These are phyloP conservation scores for Beris morrisii DNA, from an alignment of 2,888 invertebrate species.

Conservation along the genomic window DNA sequence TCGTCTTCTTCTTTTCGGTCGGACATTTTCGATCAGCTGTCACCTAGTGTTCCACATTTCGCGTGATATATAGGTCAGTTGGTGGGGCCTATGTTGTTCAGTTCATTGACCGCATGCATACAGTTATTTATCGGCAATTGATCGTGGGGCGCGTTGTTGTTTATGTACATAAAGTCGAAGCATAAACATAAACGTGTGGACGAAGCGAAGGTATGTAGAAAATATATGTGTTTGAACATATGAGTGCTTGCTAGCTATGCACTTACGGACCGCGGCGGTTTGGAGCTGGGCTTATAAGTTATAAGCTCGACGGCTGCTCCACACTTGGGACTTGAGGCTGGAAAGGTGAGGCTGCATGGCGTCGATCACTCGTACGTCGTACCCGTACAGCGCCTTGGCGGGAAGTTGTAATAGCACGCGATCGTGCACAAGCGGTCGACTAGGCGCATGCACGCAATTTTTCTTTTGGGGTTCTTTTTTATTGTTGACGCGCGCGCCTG, in stretches of 20 bases:
- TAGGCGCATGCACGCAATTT: too few relatives aligned
- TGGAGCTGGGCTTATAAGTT: not conserved
- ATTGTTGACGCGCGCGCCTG: too few relatives aligned
- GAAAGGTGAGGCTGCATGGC: not conserved
- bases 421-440: too few relatives aligned
- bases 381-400: too few relatives aligned
- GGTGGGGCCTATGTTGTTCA: conserved; percentile 46
- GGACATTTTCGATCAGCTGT: conserved; percentile 48
- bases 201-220: too few relatives aligned
- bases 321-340: not conserved
- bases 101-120: conserved; percentile 46
- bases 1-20: conserved; percentile 37
- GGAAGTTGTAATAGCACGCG: too few relatives aligned
- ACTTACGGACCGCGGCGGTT: conserved; percentile 1
- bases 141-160: conserved; percentile 22
- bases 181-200: not conserved
- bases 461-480: too few relatives aligned
- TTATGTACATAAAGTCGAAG: conserved; percentile 24
- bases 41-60: conserved; percentile 51
- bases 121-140: conserved; percentile 37
- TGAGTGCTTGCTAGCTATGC: conserved; percentile 9
- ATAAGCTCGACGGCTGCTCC: conserved; percentile 3
- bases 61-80: conserved; percentile 51
- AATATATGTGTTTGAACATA: too few relatives aligned
- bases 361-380: too few relatives aligned